A percentile compares a stretch with the other conserved stretches of the same genome.
Evolutionary conservation across 2,888 invertebrate genomes (phyloP).

Genomic region (Tetramorium bicarinatum): DNA sequence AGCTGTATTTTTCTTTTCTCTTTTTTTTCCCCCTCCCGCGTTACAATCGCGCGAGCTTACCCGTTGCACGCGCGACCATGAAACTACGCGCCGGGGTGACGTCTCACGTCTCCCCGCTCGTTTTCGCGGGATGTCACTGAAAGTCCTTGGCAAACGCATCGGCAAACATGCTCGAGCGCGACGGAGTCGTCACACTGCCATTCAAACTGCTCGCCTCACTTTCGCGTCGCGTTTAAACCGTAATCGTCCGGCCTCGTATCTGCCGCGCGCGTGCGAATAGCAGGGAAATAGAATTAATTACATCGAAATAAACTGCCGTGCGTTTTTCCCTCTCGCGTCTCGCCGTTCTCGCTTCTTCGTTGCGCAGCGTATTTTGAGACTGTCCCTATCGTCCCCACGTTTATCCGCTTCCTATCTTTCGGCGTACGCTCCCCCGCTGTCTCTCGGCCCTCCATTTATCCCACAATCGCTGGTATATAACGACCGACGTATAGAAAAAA

Average conservation of each 20-base stretch:
- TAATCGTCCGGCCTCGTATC: slow-evolving; percentile 61
- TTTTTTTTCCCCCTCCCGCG: neutral
- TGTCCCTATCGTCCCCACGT: slow-evolving; percentile 32
- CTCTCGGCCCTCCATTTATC: slow-evolving; percentile 36
- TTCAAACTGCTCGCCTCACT: slow-evolving; percentile 26
- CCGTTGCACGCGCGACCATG: slow-evolving; percentile 11
- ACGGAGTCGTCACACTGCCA: slow-evolving; percentile 37
- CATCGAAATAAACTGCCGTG: slow-evolving; percentile 58
- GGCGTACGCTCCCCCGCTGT: slow-evolving; percentile 29
- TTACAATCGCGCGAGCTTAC: neutral
- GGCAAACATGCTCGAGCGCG: neutral
- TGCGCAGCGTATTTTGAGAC: slow-evolving; percentile 59
- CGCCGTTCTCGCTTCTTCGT: slow-evolving; percentile 52
- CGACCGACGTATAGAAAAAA: neutral
- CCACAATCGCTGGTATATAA: neutral
- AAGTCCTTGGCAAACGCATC: slow-evolving; percentile 13
- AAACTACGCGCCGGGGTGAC: neutral
- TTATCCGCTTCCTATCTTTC: slow-evolving; percentile 43
- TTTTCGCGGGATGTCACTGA: neutral
- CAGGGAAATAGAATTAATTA: slow-evolving; percentile 66
- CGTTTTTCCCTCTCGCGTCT: slow-evolving; percentile 19
- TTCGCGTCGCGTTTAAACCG: slow-evolving; percentile 48
- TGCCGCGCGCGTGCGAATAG: slow-evolving; percentile 41
- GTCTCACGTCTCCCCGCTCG: neutral
- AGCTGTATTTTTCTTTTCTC: slow-evolving; percentile 3